Conservation (phyloP, 2,888 invertebrate genomes). For the Neoascia interrupta region DNA sequence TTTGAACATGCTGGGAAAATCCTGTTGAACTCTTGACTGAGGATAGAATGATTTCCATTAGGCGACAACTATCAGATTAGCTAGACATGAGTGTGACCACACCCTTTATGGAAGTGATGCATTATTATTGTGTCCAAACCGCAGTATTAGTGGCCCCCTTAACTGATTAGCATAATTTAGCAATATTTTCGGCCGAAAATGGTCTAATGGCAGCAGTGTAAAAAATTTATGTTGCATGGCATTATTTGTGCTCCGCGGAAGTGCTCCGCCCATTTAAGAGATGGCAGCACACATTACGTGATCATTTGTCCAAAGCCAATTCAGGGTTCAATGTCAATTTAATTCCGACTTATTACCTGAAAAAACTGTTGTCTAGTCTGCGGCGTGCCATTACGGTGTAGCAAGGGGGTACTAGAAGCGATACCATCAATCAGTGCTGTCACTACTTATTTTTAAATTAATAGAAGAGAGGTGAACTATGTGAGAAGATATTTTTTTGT, state of each 20-base stretch:
- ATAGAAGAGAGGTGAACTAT: constrained; percentile 41
- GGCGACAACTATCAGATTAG: neutral
- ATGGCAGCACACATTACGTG: constrained; percentile 8
- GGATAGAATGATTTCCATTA: constrained; percentile 13
- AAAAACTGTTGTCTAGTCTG: neutral
- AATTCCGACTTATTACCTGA: constrained; percentile 2
- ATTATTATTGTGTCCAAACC: no score
- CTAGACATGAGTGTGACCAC: constrained; percentile 25
- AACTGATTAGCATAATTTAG: constrained; percentile 55
- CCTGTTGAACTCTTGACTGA: neutral
- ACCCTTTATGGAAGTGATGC: constrained; percentile 29
- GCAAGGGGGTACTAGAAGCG: neutral
- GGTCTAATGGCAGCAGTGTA: neutral
- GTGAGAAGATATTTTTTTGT: constrained; percentile 10
- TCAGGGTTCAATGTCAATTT: constrained; percentile 21
- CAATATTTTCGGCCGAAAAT: constrained; percentile 16
- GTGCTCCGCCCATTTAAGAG: neutral
- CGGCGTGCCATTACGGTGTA: neutral
- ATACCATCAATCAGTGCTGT: constrained; percentile 53
- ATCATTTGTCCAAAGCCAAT: constrained; percentile 2
- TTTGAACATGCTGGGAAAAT: neutral
- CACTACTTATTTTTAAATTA: constrained; percentile 46
- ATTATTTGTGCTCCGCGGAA: constrained; percentile 3
- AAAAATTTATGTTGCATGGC: constrained; percentile 31
- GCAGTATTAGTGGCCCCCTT: neutral